These are phyloP conservation scores for Prinia subflava DNA, from an alignment of 2,113 vertebrate genomes.

Conservation along the genomic window DNA sequence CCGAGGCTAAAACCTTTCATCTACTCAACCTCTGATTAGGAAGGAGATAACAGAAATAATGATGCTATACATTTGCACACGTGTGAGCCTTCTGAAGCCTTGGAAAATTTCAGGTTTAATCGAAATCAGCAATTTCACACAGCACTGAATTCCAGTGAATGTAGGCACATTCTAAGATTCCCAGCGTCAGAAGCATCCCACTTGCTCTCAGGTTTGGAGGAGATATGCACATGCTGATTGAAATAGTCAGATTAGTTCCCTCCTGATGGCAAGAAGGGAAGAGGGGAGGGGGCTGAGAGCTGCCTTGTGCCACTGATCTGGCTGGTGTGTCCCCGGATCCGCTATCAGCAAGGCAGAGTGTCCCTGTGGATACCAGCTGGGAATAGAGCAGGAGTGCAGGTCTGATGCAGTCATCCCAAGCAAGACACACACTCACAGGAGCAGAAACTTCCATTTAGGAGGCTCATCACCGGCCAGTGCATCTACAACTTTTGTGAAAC, in stretches of 20 bases:
- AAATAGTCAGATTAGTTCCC: neutral
- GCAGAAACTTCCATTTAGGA: neutral
- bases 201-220: neutral
- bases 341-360: neutral
- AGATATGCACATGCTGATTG: neutral
- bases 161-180: neutral
- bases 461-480: neutral
- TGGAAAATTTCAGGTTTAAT: neutral
- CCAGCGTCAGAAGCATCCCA: neutral
- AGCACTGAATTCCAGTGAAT: neutral
- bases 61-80: neutral
- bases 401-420: neutral
- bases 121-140: neutral
- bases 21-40: neutral
- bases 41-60: neutral
- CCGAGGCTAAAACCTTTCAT: neutral
- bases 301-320: neutral
- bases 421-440: neutral
- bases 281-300: neutral
- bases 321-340: neutral
- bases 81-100: neutral
- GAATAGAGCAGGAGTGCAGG: neutral
- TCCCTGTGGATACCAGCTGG: neutral
- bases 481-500: conserved; percentile 16
- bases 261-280: neutral